These are phyloP conservation scores for Dryobota labecula DNA, from an alignment of 2,888 invertebrate species.

Conservation along the genomic window DNA sequence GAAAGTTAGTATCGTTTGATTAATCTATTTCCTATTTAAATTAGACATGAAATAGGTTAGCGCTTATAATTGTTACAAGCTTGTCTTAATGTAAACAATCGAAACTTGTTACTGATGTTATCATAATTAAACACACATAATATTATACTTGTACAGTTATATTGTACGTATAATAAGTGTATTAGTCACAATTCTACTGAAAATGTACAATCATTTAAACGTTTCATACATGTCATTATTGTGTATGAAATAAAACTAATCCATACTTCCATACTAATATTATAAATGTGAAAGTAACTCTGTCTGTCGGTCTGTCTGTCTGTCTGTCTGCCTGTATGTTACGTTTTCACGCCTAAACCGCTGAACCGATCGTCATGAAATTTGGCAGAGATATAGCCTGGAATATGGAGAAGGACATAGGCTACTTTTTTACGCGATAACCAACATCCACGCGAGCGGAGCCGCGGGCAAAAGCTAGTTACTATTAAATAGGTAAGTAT, in stretches of 20 bases:
- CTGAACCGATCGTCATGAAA: too few species aligned
- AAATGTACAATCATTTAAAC: neutral
- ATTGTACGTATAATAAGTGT: neutral
- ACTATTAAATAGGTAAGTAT: neutral
- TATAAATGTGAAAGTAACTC: too few species aligned
- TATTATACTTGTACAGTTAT: conserved; percentile 8
- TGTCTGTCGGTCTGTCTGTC: too few species aligned
- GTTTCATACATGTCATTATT: neutral
- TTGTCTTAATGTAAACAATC: conserved; percentile 81
- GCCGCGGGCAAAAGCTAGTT: too few species aligned
- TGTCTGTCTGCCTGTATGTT: too few species aligned
- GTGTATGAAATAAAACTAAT: neutral
- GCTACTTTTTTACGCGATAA: too few species aligned
- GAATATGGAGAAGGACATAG: too few species aligned
- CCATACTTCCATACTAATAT: too few species aligned
- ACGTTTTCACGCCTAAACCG: too few species aligned
- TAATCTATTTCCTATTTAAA: conserved; percentile 87
- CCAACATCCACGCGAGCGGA: too few species aligned
- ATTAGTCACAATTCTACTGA: neutral
- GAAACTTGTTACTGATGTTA: conserved; percentile 64
- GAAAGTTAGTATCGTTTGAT: conserved; percentile 87
- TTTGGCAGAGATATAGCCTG: too few species aligned
- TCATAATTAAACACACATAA: conserved; percentile 40
- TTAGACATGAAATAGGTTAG: conserved; percentile 84
- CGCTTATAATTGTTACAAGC: conserved; percentile 81